Conservation (phyloP, 30 jellyfish, hydroid and myxozoan genomes). For the Hydractinia echinata region DNA sequence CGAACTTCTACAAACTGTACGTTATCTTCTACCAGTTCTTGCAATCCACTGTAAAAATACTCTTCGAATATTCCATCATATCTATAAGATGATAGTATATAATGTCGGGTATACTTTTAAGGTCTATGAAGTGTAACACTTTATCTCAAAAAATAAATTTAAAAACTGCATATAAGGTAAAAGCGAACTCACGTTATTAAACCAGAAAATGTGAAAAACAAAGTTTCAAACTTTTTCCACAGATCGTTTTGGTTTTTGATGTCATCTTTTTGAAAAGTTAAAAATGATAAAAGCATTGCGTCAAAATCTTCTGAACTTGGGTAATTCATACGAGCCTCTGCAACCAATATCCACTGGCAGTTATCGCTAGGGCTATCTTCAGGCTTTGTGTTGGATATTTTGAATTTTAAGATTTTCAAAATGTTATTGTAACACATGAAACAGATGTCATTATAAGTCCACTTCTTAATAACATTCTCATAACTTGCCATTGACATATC, state of each 20-base stretch:
- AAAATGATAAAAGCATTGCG: constrained; percentile 38
- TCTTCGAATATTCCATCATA: constrained; percentile 42
- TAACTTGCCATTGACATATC: constrained; percentile 69
- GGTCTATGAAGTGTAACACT: too few relatives aligned
- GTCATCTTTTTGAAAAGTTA: constrained; percentile 54
- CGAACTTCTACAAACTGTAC: constrained; percentile 74
- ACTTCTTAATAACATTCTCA: constrained; percentile 47
- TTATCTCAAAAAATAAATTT: too few relatives aligned
- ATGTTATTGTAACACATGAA: constrained; percentile 60
- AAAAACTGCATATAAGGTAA: too few relatives aligned
- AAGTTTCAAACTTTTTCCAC: constrained; percentile 59
- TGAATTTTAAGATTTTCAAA: constrained; percentile 37
- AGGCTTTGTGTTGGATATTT: constrained; percentile 38
- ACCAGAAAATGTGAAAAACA: constrained; percentile 42
- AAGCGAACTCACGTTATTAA: constrained; percentile 44
- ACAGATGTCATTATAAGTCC: constrained; percentile 41
- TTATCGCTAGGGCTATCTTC: constrained; percentile 9
- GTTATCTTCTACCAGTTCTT: constrained; percentile 59
- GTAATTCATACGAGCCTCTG: constrained; percentile 49
- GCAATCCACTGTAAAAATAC: constrained; percentile 42
- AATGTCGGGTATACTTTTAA: too few relatives aligned
- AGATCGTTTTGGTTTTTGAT: constrained; percentile 54
- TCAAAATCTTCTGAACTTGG: constrained; percentile 58
- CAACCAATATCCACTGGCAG: constrained; percentile 61
- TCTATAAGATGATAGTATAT: constrained; percentile 1